Evolutionary conservation across 1,140 invertebrate genomes (phyloP), one percentile per base, ranked within the genome.

Genomic region (Saxidomus purpurata): DNA sequence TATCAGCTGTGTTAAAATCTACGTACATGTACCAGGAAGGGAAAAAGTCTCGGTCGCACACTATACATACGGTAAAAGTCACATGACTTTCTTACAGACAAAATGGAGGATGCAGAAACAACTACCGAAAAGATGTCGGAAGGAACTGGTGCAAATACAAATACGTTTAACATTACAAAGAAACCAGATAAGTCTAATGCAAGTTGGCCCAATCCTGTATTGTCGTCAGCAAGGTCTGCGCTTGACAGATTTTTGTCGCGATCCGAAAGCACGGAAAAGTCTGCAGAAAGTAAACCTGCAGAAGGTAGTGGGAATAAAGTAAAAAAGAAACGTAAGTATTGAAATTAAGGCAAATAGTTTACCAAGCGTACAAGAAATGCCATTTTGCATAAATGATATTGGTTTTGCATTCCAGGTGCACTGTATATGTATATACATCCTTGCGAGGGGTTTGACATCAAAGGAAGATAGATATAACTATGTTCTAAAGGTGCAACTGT

Each of bases 61-160:
- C 17, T 79, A 52, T 36, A 52, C 76, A n/a, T 13, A 49, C 19
- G 2, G 9, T 77, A 52, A 15, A 55, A 15, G 76, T 79, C 76
- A 79, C 76, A 79, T 79, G 76, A 79, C 81, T 67, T 67, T 63
- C 87, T 87, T 81, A 40, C 71, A 87, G 87, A 90, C 92, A 90
- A 85, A 31, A 93, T 93, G 93, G 93, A 91, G 69, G 91, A 88
- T 31, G 55, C 77, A 81, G 67, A 87, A 90, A 80, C 87, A 89
- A 90, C 76, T 17, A 22, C 47, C 8, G 47, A 55, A 52, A 55
- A 79, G 13, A 34, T 31, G 55, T 1, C 0, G 25, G 47, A 36
- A 19, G 49, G 36, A 25, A 59, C 4, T 17, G 31, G 34, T 55
- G 76, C 25, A 79, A 79, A 55, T 36, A 17, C 76, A 55, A 79